Percentiles rank a stretch among this genome's conserved stretches.
Evolutionary conservation across 2,888 invertebrate genomes (phyloP).

Genomic region (Pyralis farinalis): DNA sequence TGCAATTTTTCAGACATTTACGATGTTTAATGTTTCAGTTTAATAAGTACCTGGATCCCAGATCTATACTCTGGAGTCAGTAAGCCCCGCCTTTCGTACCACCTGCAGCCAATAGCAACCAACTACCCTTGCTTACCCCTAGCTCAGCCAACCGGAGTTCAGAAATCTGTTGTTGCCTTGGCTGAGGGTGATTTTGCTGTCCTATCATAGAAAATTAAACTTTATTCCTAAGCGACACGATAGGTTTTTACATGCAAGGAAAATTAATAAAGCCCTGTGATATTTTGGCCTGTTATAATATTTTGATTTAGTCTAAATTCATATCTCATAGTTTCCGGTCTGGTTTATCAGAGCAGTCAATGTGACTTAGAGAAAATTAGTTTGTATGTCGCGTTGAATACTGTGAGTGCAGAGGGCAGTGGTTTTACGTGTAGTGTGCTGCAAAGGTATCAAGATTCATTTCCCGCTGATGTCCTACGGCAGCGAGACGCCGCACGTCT

Average conservation of each 20-base stretch:
- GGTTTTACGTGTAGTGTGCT: constrained; percentile 37
- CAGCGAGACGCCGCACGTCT: constrained; percentile 77
- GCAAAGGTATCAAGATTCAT: constrained; percentile 74
- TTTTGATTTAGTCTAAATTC: constrained; percentile 64
- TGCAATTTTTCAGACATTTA: too few species aligned
- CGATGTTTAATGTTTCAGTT: too few species aligned
- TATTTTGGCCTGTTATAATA: constrained; percentile 44
- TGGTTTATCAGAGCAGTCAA: constrained; percentile 8
- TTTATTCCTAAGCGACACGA: constrained; percentile 6
- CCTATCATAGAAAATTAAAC: constrained; percentile 16
- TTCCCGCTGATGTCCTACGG: constrained; percentile 81
- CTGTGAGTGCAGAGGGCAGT: constrained; percentile 17
- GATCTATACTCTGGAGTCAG: constrained; percentile 36
- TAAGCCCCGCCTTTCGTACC: constrained; percentile 53
- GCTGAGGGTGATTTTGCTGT: constrained; percentile 35
- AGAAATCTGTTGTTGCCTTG: constrained; percentile 57
- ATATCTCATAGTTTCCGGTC: constrained; percentile 27
- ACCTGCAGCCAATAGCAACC: constrained; percentile 56
- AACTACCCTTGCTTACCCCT: constrained; percentile 46
- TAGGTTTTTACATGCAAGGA: constrained; percentile 18
- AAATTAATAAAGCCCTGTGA: constrained; percentile 53
- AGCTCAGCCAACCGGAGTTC: constrained; percentile 45
- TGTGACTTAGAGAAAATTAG: constrained; percentile 5
- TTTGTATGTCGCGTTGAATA: constrained; percentile 12
- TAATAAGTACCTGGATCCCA: neutral